Evolutionary conservation across 2,888 invertebrate species (phyloP), one percentile per base, ranked within the genome.

Genomic region (Steromphala cineraria): DNA sequence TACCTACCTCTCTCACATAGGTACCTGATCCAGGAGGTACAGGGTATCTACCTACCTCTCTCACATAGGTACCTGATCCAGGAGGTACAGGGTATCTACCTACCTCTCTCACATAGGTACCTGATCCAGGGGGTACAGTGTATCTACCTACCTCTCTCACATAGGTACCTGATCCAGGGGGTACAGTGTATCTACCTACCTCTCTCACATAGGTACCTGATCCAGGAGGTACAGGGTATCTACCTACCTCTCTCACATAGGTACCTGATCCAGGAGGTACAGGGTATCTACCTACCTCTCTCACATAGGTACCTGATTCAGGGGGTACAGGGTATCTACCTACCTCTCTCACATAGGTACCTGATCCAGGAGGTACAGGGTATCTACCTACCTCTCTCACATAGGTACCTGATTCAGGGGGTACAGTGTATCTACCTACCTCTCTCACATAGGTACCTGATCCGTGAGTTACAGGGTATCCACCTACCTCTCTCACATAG

Each of bases 121-220:
- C 67, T 67, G 67, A 28, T 67, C 67, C 24, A 67, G 10, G 67
- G 31, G 31, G 10, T 28, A 31, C 67, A 67, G 15, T 28, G 36
- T 17, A 67, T 13, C 7, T 17, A 67, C 67, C 13, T 28, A 67
- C 67, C 67, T 67, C 67, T 67, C 67, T 67, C 67, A 67, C 67
- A 67, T 5, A 67, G 10, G 67, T 67, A 67, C 13, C 67, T 67
- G 67, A 28, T 67, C 67, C 24, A 67, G 10, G 67, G 31, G 31
- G 10, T 28, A 31, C 67, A 67, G 15, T 28, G 36, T 17, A 67
- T 13, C 7, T 17, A 67, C 67, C 13, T 28, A 21, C 28, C 67
- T 67, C 67, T 67, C 67, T 67, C 67, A 67, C 67, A 67, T 5
- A 67, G 10, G 67, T 67, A 67, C 13, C 67, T 67, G 67, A 28